Base-by-base conservation (phyloP, 2,888 invertebrate species). In the Agrochola macilenta region DNA sequence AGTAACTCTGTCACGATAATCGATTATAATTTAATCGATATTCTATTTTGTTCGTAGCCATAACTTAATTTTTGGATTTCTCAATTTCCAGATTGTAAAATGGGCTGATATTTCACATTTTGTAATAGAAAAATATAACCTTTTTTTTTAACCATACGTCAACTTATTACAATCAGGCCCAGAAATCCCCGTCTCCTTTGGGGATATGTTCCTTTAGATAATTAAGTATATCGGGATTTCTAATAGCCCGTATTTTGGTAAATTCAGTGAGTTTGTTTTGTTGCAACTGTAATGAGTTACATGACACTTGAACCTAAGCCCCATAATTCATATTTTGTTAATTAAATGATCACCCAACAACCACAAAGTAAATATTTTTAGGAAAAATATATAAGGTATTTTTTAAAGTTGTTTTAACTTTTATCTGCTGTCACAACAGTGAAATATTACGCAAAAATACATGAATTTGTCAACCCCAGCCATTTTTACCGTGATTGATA, bases 401-500 rank as follows among this genome's bases (percentile, higher is more conserved):
- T 70, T 49, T 30, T 63, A 35, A 49, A 54, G 58, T 73, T 30
- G 39, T 61, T 81, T 64, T 57, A 57, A 79, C 69, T 82, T 79
- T 79, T 79, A 75, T 76, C 61, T 68, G 66, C 65, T 76, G 72
- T 79, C 83, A 73, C 12, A 76, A 52, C 57, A 12, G 12, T 79
- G 58, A 83, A 76, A 79, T 83, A 83, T 79, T 66, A 70, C 52
- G 39, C 65, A 69, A 76, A 69, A 69, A 79, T 52, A 79, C 52
- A 76, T 61, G 49, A 79, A 83, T 83, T 83, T 83, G 75, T 79
- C 79, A 83, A 76, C 65, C 49, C 54, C 74, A 79, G 60, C 26
- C 63, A 71, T 72, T 79, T 78, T 52, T 39, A n/a, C 14, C 35
- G 64, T 82, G 82, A 82, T 82, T 75, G 82, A 82, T 82, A 82